Evolutionary conservation across 2,113 vertebrate genomes (phyloP), one percentile per base, ranked within the genome.

Genomic region (Delphinapterus leucas): DNA sequence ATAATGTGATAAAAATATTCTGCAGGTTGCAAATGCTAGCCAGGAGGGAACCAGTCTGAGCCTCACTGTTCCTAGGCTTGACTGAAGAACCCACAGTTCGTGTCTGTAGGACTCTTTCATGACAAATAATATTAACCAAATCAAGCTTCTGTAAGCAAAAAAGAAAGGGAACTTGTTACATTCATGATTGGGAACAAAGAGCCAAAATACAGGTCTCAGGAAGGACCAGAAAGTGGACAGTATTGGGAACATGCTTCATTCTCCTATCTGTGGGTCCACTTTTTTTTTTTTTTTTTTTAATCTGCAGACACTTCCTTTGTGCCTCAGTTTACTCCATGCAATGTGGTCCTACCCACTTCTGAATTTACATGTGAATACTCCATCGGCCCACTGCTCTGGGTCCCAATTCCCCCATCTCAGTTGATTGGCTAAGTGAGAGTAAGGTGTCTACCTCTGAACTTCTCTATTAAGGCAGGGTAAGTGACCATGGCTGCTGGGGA

Each of bases 1-100:
- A 88, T 53, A 5, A 81, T 12, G 33, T 8, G 31, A 41, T 28
- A 13, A 44, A 26, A 60, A 26, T 8, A 9, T 1, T 33, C 23
- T 53, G 14, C 2, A 21, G 11, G 25, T 6, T 36, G 6, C 8
- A 26, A 23, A 89, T 53, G 58, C 17, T 60, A 15, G 47, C 63
- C 2, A 20, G 4, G 15, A 11, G 36, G 25, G 25, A 71, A 0
- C 28, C 14, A 2, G 38, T 8, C 8, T 38, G 14, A 67, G 33
- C 38, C 15, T 86, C 10, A 1, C 17, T 31, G 12, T 38, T 88
- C 76, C 58, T 25, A 25, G 4, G 3, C 25, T 18, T 68, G 55
- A 53, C 44, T 18, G n/a, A 0, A 4, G 25, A 86, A n/a, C 15
- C 23, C 38, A 0, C 8, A 8, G 11, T 4, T 33, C 55, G 49